phyloP scores from a whole-genome alignment of 2,797 vertebrate species.

The Phoeniculus purpureus region DNA sequence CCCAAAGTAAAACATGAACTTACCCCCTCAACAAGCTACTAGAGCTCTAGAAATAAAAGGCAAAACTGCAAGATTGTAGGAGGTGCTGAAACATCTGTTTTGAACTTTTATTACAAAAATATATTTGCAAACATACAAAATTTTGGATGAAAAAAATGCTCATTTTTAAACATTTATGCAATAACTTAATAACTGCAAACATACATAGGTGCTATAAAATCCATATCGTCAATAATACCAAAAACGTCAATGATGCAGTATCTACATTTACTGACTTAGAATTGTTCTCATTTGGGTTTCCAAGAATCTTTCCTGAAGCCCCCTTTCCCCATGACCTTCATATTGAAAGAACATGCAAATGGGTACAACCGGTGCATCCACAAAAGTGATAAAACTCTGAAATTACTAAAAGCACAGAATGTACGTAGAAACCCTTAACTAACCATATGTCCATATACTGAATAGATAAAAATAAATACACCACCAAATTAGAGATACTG shows the following conservation, averaged over 20 bases:
- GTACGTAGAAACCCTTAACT: background rate
- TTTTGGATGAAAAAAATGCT: constrained; percentile 82
- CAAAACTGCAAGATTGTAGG: constrained; percentile 40
- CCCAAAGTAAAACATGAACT: background rate
- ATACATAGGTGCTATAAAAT: constrained; percentile 80
- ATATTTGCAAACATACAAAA: constrained; percentile 86
- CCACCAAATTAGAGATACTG: constrained; percentile 55
- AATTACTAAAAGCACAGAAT: constrained; percentile 33
- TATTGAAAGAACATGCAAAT: constrained; percentile 56
- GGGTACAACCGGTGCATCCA: constrained; percentile 34
- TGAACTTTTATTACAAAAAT: constrained; percentile 86
- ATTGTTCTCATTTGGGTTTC: constrained; percentile 19
- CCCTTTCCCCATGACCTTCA: constrained; percentile 30
- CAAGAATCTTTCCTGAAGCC: constrained; percentile 30
- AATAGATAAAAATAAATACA: constrained; percentile 71
- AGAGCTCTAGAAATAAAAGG: constrained; percentile 45
- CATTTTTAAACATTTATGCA: constrained; percentile 81
- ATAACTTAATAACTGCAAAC: constrained; percentile 85
- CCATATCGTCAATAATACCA: constrained; percentile 75
- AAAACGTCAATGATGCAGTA: constrained; percentile 76
- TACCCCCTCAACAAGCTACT: background rate
- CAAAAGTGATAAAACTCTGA: constrained; percentile 57
- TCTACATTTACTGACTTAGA: constrained; percentile 46
- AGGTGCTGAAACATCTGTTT: constrained; percentile 81
- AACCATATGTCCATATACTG: constrained; percentile 53